Conservation (phyloP, 2,888 invertebrate species). For the Drosophila colorata region DNA sequence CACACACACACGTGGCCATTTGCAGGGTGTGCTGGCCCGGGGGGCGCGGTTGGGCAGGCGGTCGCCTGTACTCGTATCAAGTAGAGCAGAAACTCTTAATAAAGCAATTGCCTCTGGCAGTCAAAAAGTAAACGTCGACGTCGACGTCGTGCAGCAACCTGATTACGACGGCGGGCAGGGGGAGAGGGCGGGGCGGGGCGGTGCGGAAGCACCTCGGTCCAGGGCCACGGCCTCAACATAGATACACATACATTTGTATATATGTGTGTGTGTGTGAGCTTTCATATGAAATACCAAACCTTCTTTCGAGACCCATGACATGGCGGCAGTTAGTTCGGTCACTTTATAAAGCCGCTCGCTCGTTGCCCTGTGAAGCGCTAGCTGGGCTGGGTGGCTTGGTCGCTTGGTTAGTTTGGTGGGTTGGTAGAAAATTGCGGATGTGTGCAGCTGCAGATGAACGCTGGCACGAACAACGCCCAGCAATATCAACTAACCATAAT, state of each 20-base stretch:
- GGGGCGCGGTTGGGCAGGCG: constrained; percentile 1
- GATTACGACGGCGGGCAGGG: constrained; percentile 53
- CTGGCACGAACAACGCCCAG: constrained; percentile 38
- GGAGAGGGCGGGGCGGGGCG: neutral
- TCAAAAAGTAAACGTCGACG: constrained; percentile 83
- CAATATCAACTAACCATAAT: constrained; percentile 74
- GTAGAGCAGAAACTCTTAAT: constrained; percentile 84
- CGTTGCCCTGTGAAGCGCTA: constrained; percentile 3
- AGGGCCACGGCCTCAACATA: constrained; percentile 64
- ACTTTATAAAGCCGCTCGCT: constrained; percentile 24
- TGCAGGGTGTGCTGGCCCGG: constrained; percentile 21
- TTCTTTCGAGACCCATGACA: constrained; percentile 49
- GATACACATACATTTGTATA: constrained; percentile 26
- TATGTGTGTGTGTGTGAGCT: constrained; percentile 22
- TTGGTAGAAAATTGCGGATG: neutral
- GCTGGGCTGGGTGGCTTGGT: constrained; percentile 4
- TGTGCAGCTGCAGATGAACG: constrained; percentile 53
- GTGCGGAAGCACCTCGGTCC: constrained; percentile 45
- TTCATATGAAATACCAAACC: constrained; percentile 32
- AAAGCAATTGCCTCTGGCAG: constrained; percentile 84
- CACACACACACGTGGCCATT: constrained; percentile 38
- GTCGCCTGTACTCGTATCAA: constrained; percentile 69
- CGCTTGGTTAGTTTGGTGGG: too few relatives aligned
- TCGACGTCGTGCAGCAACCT: constrained; percentile 76
- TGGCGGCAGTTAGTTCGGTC: constrained; percentile 39